Percentiles rank a stretch among this genome's conserved stretches.
Evolutionary conservation across 2,888 invertebrate genomes (phyloP).

Genomic region (Synanthedon vespiformis): DNA sequence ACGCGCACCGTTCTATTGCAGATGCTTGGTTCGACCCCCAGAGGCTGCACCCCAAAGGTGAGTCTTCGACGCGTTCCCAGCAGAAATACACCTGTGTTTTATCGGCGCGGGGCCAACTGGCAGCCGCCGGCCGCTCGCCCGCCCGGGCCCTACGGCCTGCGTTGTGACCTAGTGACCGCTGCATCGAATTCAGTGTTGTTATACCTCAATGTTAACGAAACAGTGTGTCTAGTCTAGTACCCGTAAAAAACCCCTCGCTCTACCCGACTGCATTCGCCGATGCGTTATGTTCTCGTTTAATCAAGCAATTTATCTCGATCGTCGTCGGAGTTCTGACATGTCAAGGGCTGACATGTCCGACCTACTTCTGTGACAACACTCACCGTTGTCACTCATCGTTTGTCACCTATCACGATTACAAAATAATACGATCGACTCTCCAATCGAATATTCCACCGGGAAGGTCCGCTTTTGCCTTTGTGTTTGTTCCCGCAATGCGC

Average conservation of each 20-base stretch:
- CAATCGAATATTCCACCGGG: too few species aligned
- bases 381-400: constrained; percentile 7
- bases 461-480: too few species aligned
- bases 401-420: background rate
- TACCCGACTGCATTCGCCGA: background rate
- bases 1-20: constrained; percentile 76
- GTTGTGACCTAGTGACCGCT: constrained; percentile 21
- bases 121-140: constrained; percentile 21
- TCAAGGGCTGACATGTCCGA: constrained; percentile 24
- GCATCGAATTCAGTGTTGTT: background rate
- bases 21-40: constrained; percentile 95
- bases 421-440: background rate
- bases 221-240: too few species aligned
- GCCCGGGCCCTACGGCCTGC: constrained; percentile 10
- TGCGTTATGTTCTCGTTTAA: background rate
- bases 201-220: background rate
- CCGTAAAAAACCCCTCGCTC: background rate
- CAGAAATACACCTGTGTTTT: constrained; percentile 38
- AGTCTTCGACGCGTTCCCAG: constrained; percentile 50
- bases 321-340: constrained; percentile 17
- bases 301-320: background rate
- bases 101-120: constrained; percentile 36
- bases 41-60: constrained; percentile 92
- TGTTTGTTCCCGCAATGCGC: too few species aligned
- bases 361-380: constrained; percentile 20